Evolutionary conservation across 2,113 vertebrate species (phyloP).

Genomic region (Cisticola juncidis): DNA sequence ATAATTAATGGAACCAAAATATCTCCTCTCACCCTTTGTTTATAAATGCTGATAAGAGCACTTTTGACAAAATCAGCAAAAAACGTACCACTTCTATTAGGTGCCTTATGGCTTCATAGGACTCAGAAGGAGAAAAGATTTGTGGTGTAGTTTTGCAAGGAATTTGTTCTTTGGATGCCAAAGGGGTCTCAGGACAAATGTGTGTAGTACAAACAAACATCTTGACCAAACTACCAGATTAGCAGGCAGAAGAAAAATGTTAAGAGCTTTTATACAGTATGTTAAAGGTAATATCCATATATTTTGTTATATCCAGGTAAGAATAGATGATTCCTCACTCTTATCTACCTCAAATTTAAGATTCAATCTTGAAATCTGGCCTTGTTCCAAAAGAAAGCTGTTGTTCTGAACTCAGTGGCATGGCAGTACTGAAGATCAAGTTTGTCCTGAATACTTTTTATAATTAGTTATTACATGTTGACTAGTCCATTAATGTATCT

Average conservation of each 20-base stretch:
- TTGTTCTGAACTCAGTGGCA: neutral
- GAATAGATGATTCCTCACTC: neutral
- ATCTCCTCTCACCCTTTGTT: neutral
- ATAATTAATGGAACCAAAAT: fast-evolving
- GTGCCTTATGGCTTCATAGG: neutral
- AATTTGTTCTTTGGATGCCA: neutral
- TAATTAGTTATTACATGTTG: neutral
- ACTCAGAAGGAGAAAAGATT: neutral
- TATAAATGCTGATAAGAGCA: neutral
- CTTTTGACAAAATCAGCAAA: neutral
- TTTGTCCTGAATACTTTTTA: neutral
- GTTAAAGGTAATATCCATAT: neutral
- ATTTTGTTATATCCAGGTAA: neutral
- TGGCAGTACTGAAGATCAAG: neutral
- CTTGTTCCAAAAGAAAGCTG: neutral
- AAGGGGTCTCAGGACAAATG: neutral
- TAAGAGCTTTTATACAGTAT: neutral
- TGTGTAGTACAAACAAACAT: neutral
- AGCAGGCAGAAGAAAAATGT: neutral
- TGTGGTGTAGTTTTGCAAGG: neutral
- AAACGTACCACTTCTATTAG: neutral
- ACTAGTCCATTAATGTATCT: neutral
- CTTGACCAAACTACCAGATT: neutral
- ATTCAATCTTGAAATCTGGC: neutral
- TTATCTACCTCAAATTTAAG: neutral